phyloP scores from a whole-genome alignment of 2,888 invertebrate genomes.

The Rhagophthalmus giganteus region DNA sequence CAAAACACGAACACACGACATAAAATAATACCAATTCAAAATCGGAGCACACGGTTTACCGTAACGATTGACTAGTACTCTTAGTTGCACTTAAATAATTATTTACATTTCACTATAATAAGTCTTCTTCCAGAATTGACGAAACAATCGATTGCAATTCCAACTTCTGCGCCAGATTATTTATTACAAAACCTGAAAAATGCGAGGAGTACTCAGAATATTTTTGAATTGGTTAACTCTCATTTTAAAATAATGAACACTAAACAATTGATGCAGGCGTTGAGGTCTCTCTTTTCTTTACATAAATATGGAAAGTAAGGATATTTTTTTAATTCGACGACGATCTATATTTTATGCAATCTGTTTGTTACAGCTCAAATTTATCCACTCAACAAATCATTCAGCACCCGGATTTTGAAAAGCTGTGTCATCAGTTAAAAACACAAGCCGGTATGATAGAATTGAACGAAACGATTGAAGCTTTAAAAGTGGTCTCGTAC shows the following conservation, averaged over 20 bases:
- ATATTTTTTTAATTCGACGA: slow-evolving; percentile 1
- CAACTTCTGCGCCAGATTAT: slow-evolving; percentile 50
- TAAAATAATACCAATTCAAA: too few relatives aligned
- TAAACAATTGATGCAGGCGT: slow-evolving; percentile 61
- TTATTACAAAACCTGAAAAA: slow-evolving; percentile 56
- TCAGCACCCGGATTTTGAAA: slow-evolving; percentile 61
- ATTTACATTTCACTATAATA: not conserved
- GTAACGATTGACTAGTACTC: too few relatives aligned
- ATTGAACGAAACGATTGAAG: slow-evolving; percentile 60
- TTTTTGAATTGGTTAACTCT: slow-evolving; percentile 57
- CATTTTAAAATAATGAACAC: slow-evolving; percentile 58
- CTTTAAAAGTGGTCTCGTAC: slow-evolving; percentile 62
- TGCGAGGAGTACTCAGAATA: slow-evolving; percentile 53
- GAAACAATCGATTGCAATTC: slow-evolving; percentile 6
- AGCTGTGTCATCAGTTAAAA: slow-evolving; percentile 63
- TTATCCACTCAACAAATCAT: slow-evolving; percentile 55
- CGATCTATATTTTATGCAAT: not conserved
- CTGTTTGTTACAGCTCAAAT: slow-evolving; percentile 43
- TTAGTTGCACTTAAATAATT: too few relatives aligned
- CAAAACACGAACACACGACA: too few relatives aligned
- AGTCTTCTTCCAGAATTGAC: slow-evolving; percentile 6
- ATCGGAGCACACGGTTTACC: too few relatives aligned
- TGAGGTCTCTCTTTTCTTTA: slow-evolving; percentile 60
- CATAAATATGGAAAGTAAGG: slow-evolving; percentile 59
- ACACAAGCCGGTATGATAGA: slow-evolving; percentile 60